Evolutionary conservation across 2,888 invertebrate species (phyloP), one percentile per base, ranked within the genome.

Genomic region (Megalurothrips usitatus): DNA sequence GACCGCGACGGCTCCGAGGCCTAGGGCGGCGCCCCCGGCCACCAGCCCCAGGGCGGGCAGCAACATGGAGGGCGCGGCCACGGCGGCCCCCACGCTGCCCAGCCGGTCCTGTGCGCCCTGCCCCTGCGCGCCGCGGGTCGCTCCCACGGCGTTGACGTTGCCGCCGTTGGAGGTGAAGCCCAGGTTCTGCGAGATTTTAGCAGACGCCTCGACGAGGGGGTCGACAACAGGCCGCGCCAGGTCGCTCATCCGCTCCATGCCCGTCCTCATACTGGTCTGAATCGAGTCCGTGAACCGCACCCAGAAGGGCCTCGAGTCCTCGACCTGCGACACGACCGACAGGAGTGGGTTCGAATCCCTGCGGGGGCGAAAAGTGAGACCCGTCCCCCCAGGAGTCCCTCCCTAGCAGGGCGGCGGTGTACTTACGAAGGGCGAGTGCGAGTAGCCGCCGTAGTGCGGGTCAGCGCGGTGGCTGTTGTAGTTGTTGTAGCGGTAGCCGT

Each of bases 21-120:
- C 94, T 43, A 94, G 87, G 1, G 94, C 94, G 0, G 94, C 94
- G 19, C 94, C 94, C n/a, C 94, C 94, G 14, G 94, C 94, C 85
- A 95, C 92, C 10, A 94, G 87, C 6, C 94, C 93, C 34, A 94
- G 87, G 0, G 94, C 94, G 26, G 94, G 94, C 1, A 94, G 87
- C 85, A 94, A 91, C 0, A 92, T 92, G 0, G 91, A 90, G 0
- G 90, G 90, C 0, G 89, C 86, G 28, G 84, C 83, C 0, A 92
- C 68, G 0, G 90, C 90, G 0, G 89, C 87, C 28, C 84, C 83
- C 0, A 92, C 68, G 23, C 68, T 68, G 68, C 68, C 68, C n/a
- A 68, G 68, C 23, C 68, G 68, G 68, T 68, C 68, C 68, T 68
- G 68, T 23, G 68, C 68, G 68, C 68, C 68, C 23, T 68, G 68